phyloP scores from a whole-genome alignment of 2,113 vertebrate species.

The Numida meleagris region DNA sequence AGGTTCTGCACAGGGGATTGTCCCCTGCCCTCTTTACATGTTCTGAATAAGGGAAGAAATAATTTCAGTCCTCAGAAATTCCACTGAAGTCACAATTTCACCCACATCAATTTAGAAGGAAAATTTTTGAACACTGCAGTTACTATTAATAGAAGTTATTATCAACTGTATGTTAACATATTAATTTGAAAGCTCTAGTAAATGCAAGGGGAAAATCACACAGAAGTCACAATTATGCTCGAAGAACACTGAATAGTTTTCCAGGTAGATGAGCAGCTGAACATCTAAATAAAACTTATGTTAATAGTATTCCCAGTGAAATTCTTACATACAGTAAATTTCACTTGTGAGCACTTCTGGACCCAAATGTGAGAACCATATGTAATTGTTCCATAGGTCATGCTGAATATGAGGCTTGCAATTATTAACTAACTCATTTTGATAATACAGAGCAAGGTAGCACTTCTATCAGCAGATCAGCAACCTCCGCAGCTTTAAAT shows the following conservation, averaged over 20 bases:
- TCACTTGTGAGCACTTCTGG: neutral
- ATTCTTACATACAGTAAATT: neutral
- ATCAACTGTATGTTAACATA: neutral
- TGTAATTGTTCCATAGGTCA: neutral
- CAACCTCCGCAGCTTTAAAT: conserved; percentile 2
- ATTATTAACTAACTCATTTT: conserved; percentile 53
- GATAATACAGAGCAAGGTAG: conserved; percentile 24
- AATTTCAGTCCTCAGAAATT: neutral
- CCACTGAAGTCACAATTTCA: neutral
- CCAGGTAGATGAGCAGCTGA: neutral
- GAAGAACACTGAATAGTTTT: neutral
- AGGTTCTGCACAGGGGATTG: neutral
- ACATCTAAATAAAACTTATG: neutral
- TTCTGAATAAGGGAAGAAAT: neutral
- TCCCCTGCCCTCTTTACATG: neutral
- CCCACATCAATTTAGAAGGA: neutral
- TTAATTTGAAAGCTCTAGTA: neutral
- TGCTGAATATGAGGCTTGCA: neutral
- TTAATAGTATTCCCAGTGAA: neutral
- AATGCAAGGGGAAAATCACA: neutral
- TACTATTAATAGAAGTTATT: neutral
- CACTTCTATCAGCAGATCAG: conserved; percentile 14
- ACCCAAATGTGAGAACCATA: neutral
- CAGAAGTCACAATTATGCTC: neutral
- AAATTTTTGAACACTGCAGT: neutral